Evolutionary conservation across 2,113 vertebrate genomes (phyloP), one percentile per base, ranked within the genome.

Genomic region (Saguinus midas): DNA sequence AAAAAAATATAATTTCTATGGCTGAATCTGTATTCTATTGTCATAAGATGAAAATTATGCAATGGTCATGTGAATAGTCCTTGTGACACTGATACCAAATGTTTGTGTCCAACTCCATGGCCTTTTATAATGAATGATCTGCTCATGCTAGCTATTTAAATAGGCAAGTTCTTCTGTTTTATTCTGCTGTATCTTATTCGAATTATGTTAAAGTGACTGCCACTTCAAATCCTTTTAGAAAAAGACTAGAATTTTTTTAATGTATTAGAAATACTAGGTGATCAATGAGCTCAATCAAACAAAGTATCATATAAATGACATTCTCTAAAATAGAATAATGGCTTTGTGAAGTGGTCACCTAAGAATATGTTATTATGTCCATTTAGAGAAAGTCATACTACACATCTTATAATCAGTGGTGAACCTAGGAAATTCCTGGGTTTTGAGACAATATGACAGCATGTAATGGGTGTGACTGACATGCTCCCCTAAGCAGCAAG

Each of bases 11-110:
- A 18, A 81, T 88, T 86, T 86, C 73, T 96, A 55, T 25, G 29
- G 75, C 8, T 72, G 16, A 95, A 37, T 50, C 37, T 96, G 27
- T 35, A 79, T 73, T 79, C 32, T 87, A 57, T 40, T 23, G 45
- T 43, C 64, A 93, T 72, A 90, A 96, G 90, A 81, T 37, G 18
- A 97, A 87, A 90, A 88, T 55, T 57, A 86, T 32, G 83, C 25
- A 79, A 8, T 27, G 23, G 92, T 32, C 29, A 23, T 87, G 17
- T 4, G 25, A 58, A 40, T 45, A 78, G 8, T 80, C 37, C 27
- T 55, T 76, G 14, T 64, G 64, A 72, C 43, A 83, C 0, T 48
- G n/a, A 23, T 45, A 61, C 37, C 23, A 68, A 73, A 87, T 16
- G 14, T n/a, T 76, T 86, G 18, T n/a, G 43, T 32, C 35, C 29